Evolutionary conservation across 2,113 vertebrate genomes (phyloP).

Genomic region (Orthochromis indermauri): DNA sequence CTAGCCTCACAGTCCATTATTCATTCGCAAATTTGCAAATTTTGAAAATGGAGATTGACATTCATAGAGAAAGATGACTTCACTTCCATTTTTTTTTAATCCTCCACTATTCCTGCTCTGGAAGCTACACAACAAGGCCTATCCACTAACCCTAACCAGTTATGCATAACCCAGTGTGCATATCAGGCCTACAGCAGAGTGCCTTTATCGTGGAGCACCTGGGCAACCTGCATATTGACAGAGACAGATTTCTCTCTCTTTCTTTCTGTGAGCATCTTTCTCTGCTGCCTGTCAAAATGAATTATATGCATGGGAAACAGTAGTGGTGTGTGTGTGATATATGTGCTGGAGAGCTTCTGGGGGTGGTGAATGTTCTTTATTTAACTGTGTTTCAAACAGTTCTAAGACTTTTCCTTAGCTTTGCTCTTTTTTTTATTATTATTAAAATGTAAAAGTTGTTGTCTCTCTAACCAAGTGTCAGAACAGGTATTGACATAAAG

Average conservation of each 20-base stretch:
- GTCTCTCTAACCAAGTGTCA: neutral
- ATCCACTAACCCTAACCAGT: neutral
- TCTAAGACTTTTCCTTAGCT: neutral
- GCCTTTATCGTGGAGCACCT: conserved; percentile 22
- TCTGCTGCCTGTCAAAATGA: neutral
- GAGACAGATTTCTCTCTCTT: neutral
- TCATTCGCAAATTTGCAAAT: neutral
- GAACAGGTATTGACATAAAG: neutral
- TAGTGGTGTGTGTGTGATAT: neutral
- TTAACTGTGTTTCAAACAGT: neutral
- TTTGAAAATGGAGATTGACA: neutral
- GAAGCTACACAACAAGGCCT: neutral
- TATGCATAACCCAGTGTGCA: neutral
- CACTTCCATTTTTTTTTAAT: neutral
- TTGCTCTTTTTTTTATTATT: neutral
- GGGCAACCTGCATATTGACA: conserved; percentile 21
- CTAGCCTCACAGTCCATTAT: neutral
- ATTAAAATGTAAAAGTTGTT: neutral
- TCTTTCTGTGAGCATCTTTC: neutral
- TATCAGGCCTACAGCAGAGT: neutral
- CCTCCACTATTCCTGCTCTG: neutral
- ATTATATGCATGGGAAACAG: neutral
- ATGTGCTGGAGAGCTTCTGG: neutral
- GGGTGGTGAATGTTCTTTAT: neutral
- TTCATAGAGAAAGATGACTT: neutral